Percentiles rank a stretch among this genome's conserved stretches.
Evolutionary conservation across 2,797 vertebrate genomes (phyloP).

Genomic region (Hydrocynus forskahlii): DNA sequence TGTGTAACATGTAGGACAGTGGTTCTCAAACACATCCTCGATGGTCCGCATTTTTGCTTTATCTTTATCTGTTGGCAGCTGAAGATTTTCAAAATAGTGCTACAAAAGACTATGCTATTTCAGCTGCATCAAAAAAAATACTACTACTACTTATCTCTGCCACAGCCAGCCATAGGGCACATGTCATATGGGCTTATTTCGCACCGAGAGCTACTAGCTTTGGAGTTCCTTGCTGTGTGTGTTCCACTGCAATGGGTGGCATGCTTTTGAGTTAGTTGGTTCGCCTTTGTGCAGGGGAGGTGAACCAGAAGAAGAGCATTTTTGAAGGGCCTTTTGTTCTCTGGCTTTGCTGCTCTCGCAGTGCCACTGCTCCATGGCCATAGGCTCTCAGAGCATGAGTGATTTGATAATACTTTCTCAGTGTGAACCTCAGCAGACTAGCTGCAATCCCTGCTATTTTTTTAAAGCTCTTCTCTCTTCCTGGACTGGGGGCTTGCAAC

Average conservation of each 20-base stretch:
- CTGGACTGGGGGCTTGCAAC: constrained; percentile 20
- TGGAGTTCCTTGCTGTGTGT: constrained; percentile 10
- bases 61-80: no score
- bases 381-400: not conserved
- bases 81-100: no score
- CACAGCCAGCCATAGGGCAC: no score
- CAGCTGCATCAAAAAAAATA: no score
- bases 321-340: not conserved
- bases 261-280: not conserved
- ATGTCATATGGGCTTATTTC: not conserved
- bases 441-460: constrained; percentile 17
- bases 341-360: constrained; percentile 7
- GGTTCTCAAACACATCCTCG: no score
- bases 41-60: no score
- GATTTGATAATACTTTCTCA: constrained; percentile 1
- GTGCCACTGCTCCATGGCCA: not conserved
- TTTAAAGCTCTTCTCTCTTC: constrained; percentile 1
- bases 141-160: no score
- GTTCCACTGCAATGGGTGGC: not conserved
- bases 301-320: constrained; percentile 20
- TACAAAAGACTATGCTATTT: no score
- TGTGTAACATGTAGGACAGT: no score
- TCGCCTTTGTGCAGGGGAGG: constrained; percentile 11
- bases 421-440: not conserved
- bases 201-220: constrained; percentile 24